Base-by-base conservation (phyloP, 1,140 invertebrate species). In the Anoplolepis gracilipes region DNA sequence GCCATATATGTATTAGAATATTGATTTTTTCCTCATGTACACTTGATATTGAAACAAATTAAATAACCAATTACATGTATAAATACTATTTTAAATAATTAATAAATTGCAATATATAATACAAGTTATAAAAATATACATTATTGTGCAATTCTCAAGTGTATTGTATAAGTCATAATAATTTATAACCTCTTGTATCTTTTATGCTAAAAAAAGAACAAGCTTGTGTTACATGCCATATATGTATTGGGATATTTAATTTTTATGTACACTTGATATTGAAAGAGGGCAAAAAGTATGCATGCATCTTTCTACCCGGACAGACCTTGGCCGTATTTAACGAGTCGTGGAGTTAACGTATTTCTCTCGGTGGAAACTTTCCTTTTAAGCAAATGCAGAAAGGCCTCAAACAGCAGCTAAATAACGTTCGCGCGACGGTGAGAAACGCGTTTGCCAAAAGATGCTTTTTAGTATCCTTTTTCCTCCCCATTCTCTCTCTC, bases 241-340 rank as follows among this genome's bases (percentile, higher is more conserved):
- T 16, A 49, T 49, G 16, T 19, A 57, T n/a, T 59, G 49, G 19
- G 59, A 42, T 72, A 72, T 42, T n/a, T 25, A 36, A n/a, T 72
- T 42, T 82, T 72, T 70, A 16, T 28, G 13, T 72, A 81, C n/a
- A n/a, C 28, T 57, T 30, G 36, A 25, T 69, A 30, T 59, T 30
- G 28, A 61, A 82, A 72, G 78, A 61, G 65, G 53, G 69, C 65
- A 81, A 81, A 57, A 72, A n/a, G 46, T n/a, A 72, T 13, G 53
- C 25, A 72, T 42, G 46, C 46, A 49, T 82, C 67, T 42, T 55
- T 72, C 67, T 59, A n/a, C 53, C 25, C 78, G 65, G 36, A 11
- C 78, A 59, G 53, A 82, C 78, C 78, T 82, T 82, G 78, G 78
- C 78, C 78, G 78, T 82, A 82, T 82, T 82, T 82, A 82, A 72